Conservation (phyloP, 2,113 vertebrate species). For the Menura novaehollandiae region DNA sequence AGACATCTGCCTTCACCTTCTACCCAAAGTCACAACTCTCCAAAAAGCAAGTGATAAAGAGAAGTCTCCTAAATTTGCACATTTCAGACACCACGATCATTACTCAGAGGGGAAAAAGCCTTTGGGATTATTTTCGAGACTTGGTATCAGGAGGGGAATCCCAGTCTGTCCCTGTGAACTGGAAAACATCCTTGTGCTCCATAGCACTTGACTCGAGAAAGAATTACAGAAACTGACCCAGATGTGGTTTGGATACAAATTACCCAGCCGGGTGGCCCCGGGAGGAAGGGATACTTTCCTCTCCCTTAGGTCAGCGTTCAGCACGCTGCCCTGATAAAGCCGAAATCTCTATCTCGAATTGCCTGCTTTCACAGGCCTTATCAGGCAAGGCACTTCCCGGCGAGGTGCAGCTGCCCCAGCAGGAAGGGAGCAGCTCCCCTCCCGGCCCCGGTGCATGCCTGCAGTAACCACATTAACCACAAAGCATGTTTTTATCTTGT, state of each 20-base stretch:
- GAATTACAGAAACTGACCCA: not conserved
- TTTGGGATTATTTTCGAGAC: not conserved
- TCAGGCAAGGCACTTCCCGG: not conserved
- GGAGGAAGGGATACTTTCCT: not conserved
- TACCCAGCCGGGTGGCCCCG: accelerated
- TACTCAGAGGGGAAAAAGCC: not conserved
- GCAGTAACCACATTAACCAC: conserved; percentile 57
- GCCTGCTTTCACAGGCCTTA: not conserved
- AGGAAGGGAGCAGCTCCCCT: conserved; percentile 48
- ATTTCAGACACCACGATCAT: not conserved
- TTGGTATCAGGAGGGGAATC: not conserved
- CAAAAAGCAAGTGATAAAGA: not conserved
- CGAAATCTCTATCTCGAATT: not conserved
- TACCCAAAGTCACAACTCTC: not conserved
- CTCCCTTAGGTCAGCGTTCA: not conserved
- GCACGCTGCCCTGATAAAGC: not conserved
- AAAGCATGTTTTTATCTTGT: conserved; percentile 61
- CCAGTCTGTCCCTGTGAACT: not conserved
- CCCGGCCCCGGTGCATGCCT: conserved; percentile 37
- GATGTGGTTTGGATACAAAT: not conserved
- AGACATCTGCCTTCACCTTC: not conserved
- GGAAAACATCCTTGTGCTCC: not conserved
- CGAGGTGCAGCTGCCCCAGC: not conserved
- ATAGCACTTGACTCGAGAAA: accelerated
- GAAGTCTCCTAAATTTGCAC: not conserved